Conservation (phyloP, 2,888 invertebrate genomes). For the Mythimna loreyi region DNA sequence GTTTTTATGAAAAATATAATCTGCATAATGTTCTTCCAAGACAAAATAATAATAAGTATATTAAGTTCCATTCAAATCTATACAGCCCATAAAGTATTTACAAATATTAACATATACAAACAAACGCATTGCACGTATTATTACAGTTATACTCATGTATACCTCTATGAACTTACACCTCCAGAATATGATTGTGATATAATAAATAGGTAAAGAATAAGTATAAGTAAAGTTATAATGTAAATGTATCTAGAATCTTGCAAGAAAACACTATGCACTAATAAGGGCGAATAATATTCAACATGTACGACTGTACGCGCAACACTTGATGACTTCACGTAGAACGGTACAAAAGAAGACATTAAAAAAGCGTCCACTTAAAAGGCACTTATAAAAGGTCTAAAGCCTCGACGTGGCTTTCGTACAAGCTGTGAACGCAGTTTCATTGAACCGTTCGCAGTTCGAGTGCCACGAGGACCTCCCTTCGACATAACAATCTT, state of each 20-base stretch:
- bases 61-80: too few species aligned
- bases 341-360: constrained; percentile 45
- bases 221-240: too few species aligned
- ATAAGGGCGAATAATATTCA: constrained; percentile 18
- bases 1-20: too few species aligned
- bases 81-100: too few species aligned
- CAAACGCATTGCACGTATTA: too few species aligned
- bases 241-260: neutral
- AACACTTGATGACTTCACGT: constrained; percentile 14
- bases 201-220: too few species aligned
- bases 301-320: constrained; percentile 8
- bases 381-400: constrained; percentile 64
- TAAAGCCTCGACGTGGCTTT: constrained; percentile 54
- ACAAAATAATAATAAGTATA: too few species aligned
- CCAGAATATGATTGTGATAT: too few species aligned
- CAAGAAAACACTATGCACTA: neutral
- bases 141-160: too few species aligned
- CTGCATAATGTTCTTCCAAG: too few species aligned
- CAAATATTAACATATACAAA: too few species aligned
- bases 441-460: constrained; percentile 69
- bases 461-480: constrained; percentile 57
- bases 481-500: constrained; percentile 59
- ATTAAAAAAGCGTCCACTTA: constrained; percentile 61
- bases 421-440: constrained; percentile 62
- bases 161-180: too few species aligned